Conservation (phyloP, 2,888 invertebrate genomes). For the Agonopterix subpropinquella region DNA sequence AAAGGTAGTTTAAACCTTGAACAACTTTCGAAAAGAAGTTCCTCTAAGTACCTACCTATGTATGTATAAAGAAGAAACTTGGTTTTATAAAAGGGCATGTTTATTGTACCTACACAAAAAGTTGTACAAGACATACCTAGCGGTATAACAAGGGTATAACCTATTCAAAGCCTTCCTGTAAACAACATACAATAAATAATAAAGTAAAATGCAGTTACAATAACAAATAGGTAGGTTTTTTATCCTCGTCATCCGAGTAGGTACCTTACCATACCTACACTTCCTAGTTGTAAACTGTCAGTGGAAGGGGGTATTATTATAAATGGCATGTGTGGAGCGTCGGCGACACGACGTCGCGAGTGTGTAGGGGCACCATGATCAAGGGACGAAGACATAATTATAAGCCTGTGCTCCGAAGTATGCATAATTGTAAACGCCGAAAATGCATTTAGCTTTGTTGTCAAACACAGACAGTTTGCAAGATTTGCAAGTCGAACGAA, state of each 20-base stretch:
- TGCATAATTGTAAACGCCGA: too few relatives aligned
- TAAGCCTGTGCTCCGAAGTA: background rate
- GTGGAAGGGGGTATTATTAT: slow-evolving; percentile 53
- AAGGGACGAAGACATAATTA: background rate
- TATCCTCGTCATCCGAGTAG: slow-evolving; percentile 37
- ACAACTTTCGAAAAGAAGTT: too few relatives aligned
- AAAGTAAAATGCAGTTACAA: slow-evolving; percentile 8
- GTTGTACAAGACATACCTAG: too few relatives aligned
- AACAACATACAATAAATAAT: background rate
- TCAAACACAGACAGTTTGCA: too few relatives aligned
- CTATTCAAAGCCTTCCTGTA: background rate
- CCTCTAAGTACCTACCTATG: too few relatives aligned
- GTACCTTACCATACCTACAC: slow-evolving; percentile 20
- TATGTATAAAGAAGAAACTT: too few relatives aligned
- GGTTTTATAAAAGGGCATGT: too few relatives aligned
- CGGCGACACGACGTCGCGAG: slow-evolving; percentile 41
- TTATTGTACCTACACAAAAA: too few relatives aligned
- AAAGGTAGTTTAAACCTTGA: too few relatives aligned
- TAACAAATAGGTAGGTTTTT: slow-evolving; percentile 23
- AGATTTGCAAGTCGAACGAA: too few relatives aligned
- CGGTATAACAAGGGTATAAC: too few relatives aligned
- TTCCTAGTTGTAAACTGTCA: slow-evolving; percentile 47
- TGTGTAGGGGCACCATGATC: background rate
- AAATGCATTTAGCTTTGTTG: background rate
- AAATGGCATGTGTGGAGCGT: slow-evolving; percentile 50